Conservation (phyloP, 2,888 invertebrate genomes). For the Phaedon cochleariae region DNA sequence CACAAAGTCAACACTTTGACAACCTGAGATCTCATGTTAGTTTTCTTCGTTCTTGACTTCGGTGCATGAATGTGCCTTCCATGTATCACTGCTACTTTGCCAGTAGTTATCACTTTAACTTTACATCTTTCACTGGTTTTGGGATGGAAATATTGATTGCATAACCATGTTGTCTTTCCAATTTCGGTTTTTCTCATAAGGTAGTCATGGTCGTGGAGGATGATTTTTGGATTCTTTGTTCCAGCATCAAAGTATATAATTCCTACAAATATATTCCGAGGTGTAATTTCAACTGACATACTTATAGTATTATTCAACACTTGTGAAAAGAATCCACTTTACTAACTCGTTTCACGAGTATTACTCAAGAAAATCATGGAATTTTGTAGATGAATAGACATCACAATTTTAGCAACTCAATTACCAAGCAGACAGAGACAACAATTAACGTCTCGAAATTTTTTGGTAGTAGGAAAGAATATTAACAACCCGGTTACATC, state of each 20-base stretch:
- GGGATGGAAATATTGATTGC: slow-evolving; percentile 45
- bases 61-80: slow-evolving; percentile 44
- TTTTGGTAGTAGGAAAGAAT: no score
- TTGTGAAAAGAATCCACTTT: no score
- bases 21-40: slow-evolving; percentile 37
- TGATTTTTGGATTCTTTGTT: slow-evolving; percentile 48
- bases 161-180: slow-evolving; percentile 45
- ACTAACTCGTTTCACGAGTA: no score
- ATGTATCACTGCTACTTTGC: slow-evolving; percentile 34
- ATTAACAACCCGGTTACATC: no score
- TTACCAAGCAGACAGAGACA: no score
- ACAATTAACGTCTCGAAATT: no score
- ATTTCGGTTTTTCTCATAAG: slow-evolving; percentile 36
- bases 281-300: no score
- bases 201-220: slow-evolving; percentile 43
- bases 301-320: no score
- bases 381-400: no score
- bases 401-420: no score
- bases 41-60: slow-evolving; percentile 26
- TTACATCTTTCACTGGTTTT: slow-evolving; percentile 41
- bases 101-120: slow-evolving; percentile 40
- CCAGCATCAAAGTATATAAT: slow-evolving; percentile 46
- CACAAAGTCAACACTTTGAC: slow-evolving; percentile 16
- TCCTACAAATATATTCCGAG: slow-evolving; percentile 39
- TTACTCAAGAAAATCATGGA: no score